Percentiles rank a stretch among this genome's conserved stretches.
Evolutionary conservation across 2,113 vertebrate species (phyloP).

Genomic region (Brevimyrus niger): DNA sequence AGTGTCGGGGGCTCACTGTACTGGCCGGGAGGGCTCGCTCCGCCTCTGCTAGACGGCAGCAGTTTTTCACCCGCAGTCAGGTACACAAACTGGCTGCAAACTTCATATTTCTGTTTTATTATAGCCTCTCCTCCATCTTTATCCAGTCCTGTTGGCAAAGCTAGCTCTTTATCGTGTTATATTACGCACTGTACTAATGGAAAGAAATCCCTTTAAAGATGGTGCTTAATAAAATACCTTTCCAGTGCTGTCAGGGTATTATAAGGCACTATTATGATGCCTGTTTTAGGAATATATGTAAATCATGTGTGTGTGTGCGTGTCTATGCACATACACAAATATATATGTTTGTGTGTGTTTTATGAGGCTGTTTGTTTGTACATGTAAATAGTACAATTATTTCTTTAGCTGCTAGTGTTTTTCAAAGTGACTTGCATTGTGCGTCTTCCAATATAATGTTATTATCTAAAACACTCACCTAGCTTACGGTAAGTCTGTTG

Average conservation of each 20-base stretch:
- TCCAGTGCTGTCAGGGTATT: background rate
- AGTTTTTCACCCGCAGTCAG: background rate
- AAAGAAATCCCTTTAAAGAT: background rate
- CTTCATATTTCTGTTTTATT: background rate
- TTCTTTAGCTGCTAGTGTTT: background rate
- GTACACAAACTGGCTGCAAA: background rate
- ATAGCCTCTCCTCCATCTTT: background rate
- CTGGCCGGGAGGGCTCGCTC: background rate
- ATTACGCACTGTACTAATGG: background rate
- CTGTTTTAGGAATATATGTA: background rate
- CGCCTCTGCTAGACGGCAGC: background rate
- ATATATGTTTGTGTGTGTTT: background rate
- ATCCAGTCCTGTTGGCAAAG: background rate
- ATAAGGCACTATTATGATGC: background rate
- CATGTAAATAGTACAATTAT: background rate
- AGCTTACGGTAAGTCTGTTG: background rate
- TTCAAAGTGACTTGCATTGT: background rate
- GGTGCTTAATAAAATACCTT: background rate
- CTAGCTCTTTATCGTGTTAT: background rate
- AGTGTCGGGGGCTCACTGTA: background rate
- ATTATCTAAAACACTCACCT: background rate
- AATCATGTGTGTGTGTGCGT: background rate
- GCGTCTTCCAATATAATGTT: background rate
- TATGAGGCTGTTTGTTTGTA: background rate
- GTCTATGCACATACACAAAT: background rate